Evolutionary conservation across 2,888 invertebrate genomes (phyloP).

Genomic region (Anoplius nigerrimus): DNA sequence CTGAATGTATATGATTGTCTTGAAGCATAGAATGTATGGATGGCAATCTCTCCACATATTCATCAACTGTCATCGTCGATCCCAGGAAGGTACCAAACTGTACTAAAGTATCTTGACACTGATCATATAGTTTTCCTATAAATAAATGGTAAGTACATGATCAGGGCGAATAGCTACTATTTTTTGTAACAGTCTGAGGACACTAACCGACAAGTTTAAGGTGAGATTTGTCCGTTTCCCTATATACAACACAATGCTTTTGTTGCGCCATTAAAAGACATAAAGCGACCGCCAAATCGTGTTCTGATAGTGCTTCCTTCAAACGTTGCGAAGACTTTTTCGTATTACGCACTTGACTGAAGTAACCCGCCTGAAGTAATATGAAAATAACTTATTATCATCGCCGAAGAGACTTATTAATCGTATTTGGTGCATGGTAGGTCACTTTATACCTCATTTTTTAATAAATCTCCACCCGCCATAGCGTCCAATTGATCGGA

Average conservation of each 20-base stretch:
- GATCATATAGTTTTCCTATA: conserved; percentile 83
- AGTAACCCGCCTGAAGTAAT: conserved; percentile 90
- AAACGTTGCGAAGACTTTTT: conserved; percentile 95
- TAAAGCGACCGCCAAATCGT: conserved; percentile 94
- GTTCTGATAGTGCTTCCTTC: conserved; percentile 95
- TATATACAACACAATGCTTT: conserved; percentile 94
- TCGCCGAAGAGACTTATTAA: background rate
- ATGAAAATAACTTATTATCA: background rate
- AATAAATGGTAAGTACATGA: background rate
- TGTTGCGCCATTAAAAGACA: conserved; percentile 98
- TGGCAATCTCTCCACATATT: conserved; percentile 92
- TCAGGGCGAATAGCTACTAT: background rate
- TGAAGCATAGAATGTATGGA: conserved; percentile 90
- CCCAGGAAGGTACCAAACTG: conserved; percentile 98
- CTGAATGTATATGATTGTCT: conserved; percentile 95
- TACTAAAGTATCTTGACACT: conserved; percentile 98
- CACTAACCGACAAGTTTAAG: conserved; percentile 87
- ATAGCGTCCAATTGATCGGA: conserved; percentile 97
- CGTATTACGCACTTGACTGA: conserved; percentile 96
- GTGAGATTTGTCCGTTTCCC: conserved; percentile 87
- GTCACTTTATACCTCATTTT: conserved; percentile 97
- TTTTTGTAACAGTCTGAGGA: background rate
- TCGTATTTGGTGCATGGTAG: background rate
- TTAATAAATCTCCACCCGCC: conserved; percentile 96
- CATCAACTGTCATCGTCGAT: conserved; percentile 94